Percentiles rank a stretch among this genome's conserved stretches.
phyloP scores from a whole-genome alignment of 2,113 vertebrate genomes.

The Dicrurus megarhynchus region DNA sequence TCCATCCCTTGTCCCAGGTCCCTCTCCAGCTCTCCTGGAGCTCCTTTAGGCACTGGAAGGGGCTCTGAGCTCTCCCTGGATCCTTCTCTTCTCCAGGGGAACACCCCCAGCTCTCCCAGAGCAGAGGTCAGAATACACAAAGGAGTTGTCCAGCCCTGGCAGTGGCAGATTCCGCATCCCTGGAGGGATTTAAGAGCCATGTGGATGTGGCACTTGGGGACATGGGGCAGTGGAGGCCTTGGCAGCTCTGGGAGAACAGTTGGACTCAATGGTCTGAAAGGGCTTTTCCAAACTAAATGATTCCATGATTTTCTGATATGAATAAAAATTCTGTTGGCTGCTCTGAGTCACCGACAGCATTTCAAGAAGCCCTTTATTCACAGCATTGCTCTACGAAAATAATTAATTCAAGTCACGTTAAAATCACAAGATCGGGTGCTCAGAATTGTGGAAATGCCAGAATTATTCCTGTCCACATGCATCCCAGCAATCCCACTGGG shows the following conservation, averaged over 20 bases:
- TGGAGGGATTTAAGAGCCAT: not conserved
- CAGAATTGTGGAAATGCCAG: not conserved
- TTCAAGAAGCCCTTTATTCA: not conserved
- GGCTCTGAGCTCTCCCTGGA: not conserved
- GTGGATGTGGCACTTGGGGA: not conserved
- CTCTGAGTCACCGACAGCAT: not conserved
- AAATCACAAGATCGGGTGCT: not conserved
- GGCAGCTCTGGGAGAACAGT: not conserved
- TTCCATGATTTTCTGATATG: not conserved
- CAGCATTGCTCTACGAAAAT: not conserved
- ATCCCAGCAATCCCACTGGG: not conserved
- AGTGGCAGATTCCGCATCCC: not conserved
- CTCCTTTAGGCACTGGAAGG: not conserved
- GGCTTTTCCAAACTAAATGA: not conserved
- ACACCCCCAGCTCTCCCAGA: not conserved
- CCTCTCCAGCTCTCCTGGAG: not conserved
- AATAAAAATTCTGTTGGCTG: not conserved
- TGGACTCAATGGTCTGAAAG: not conserved
- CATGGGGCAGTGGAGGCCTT: not conserved
- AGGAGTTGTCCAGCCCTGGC: not conserved
- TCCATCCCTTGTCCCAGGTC: not conserved
- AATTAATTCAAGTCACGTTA: not conserved
- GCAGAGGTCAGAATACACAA: not conserved
- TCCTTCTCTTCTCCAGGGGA: not conserved
- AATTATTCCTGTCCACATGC: not conserved